Conservation (phyloP, 2,113 vertebrate genomes). For the Bucco capensis region DNA sequence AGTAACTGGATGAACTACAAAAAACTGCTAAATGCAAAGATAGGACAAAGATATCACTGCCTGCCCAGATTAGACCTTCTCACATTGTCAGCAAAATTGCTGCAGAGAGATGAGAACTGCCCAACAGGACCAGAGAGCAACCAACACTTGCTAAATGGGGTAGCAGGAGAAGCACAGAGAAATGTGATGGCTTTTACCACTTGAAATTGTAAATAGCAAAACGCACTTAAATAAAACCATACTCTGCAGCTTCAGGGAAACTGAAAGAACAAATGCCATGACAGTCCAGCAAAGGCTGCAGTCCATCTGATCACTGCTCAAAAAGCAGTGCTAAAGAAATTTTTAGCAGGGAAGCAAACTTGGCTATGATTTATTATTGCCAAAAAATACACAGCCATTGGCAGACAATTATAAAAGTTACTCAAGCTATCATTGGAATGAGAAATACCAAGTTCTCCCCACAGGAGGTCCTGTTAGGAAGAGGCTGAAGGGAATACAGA, state of each 20-base stretch:
- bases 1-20: neutral
- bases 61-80: neutral
- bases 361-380: neutral
- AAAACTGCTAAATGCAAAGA: neutral
- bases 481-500: slow-evolving; percentile 39
- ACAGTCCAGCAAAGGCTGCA: neutral
- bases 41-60: neutral
- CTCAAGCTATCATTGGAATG: slow-evolving; percentile 34
- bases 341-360: slow-evolving; percentile 1
- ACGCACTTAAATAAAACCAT: neutral
- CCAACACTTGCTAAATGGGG: too few species aligned
- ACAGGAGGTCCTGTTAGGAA: slow-evolving; percentile 52
- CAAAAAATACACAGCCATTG: slow-evolving; percentile 37
- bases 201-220: neutral
- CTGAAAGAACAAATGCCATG: neutral
- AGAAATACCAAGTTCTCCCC: slow-evolving; percentile 26
- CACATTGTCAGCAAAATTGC: neutral
- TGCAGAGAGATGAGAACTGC: neutral
- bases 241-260: neutral
- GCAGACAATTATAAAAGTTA: slow-evolving; percentile 34
- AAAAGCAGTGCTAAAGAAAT: neutral
- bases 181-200: neutral
- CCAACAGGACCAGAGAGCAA: neutral
- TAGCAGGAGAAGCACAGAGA: neutral
- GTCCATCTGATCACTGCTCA: neutral